Percentiles rank a stretch among this genome's conserved stretches.
Conservation (phyloP, 2,113 vertebrate species). For the Cepphus grylle region DNA sequence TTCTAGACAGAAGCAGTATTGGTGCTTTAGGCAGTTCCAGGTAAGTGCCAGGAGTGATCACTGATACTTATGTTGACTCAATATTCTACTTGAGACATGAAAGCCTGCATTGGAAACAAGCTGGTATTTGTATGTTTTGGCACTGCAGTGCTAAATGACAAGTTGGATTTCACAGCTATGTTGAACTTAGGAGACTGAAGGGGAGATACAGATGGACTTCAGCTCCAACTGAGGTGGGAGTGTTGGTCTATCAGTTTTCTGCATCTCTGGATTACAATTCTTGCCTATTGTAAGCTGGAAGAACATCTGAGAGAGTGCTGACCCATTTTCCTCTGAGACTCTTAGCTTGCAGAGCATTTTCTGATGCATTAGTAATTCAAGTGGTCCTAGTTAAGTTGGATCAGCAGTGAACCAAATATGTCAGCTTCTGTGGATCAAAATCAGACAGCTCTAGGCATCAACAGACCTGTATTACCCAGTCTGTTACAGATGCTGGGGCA, state of each 20-base stretch:
- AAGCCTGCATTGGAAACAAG: not conserved
- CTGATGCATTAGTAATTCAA: not conserved
- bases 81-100: not conserved
- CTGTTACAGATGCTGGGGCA: not conserved
- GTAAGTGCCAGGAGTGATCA: not conserved
- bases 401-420: not conserved
- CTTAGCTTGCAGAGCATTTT: not conserved
- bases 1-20: not conserved
- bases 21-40: not conserved
- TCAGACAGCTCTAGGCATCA: not conserved
- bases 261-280: not conserved
- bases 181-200: not conserved
- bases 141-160: not conserved
- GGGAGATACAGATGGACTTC: not conserved
- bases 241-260: not conserved
- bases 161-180: not conserved
- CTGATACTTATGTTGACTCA: not conserved
- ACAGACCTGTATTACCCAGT: not conserved
- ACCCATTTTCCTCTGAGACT: not conserved
- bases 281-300: not conserved
- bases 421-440: not conserved
- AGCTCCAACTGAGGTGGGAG: not conserved
- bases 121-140: not conserved
- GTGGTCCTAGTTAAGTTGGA: not conserved
- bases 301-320: not conserved